Percentiles rank a stretch among this genome's conserved stretches.
phyloP scores from a whole-genome alignment of 1,140 invertebrate genomes.

The Magallana gigas region DNA sequence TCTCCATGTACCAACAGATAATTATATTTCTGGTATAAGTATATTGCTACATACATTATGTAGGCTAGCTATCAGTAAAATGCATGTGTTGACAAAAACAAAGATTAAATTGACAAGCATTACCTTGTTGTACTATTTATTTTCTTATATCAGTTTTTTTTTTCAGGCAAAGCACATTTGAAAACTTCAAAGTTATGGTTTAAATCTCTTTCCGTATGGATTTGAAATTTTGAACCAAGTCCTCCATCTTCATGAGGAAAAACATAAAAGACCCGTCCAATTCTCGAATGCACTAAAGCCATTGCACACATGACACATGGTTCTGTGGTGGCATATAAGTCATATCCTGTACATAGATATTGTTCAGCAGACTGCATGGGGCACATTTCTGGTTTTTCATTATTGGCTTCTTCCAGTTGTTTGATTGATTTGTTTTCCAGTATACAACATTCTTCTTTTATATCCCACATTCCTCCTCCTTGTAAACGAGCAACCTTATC shows the following conservation, averaged over 20 bases:
- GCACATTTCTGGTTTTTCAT: not conserved
- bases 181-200: conserved; percentile 96
- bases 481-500: conserved; percentile 91
- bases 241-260: conserved; percentile 84
- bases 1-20: too few species aligned
- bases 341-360: conserved; percentile 94
- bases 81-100: not conserved
- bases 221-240: conserved; percentile 85
- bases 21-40: too few species aligned
- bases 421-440: not conserved
- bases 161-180: conserved; percentile 40
- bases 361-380: conserved; percentile 40
- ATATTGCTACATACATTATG: too few species aligned
- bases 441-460: conserved; percentile 17
- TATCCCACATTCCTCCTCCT: conserved; percentile 87
- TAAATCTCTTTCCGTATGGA: conserved; percentile 88
- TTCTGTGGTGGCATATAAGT: conserved; percentile 90
- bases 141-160: not conserved
- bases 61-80: not conserved
- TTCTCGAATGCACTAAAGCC: conserved; percentile 94
- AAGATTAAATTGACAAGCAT: not conserved
- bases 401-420: not conserved
- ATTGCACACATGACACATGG: conserved; percentile 96
- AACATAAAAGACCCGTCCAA: conserved; percentile 90
- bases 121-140: too few species aligned